phyloP scores from a whole-genome alignment of 2,888 invertebrate genomes.

The Gonocerus acuteangulatus region DNA sequence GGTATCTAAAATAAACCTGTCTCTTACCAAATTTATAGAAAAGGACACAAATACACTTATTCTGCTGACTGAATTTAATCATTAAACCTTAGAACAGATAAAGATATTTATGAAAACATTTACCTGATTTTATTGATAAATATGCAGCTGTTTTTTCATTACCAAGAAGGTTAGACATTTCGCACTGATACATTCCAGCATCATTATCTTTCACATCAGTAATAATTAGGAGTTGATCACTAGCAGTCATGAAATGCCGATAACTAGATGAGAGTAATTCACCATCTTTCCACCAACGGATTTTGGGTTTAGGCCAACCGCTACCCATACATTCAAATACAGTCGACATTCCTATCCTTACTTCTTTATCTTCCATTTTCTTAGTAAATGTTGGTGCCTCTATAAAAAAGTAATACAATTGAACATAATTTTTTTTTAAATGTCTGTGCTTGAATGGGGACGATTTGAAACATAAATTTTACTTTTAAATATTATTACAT shows the following conservation, averaged over 20 bases:
- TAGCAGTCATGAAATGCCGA: slow-evolving; percentile 77
- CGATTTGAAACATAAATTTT: too few species aligned
- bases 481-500: too few species aligned
- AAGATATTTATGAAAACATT: slow-evolving; percentile 30
- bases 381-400: slow-evolving; percentile 82
- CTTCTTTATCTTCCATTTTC: slow-evolving; percentile 77
- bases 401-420: slow-evolving; percentile 41
- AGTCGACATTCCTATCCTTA: slow-evolving; percentile 70
- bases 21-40: too few species aligned
- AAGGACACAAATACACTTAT: too few species aligned
- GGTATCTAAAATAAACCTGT: too few species aligned
- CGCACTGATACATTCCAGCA: slow-evolving; percentile 82
- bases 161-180: slow-evolving; percentile 78
- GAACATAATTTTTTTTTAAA: too few species aligned
- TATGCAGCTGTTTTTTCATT: slow-evolving; percentile 63
- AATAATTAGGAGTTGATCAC: slow-evolving; percentile 80
- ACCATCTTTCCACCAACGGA: slow-evolving; percentile 81
- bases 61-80: too few species aligned
- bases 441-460: too few species aligned
- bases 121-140: slow-evolving; percentile 60
- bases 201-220: slow-evolving; percentile 69
- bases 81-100: too few species aligned
- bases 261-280: slow-evolving; percentile 62
- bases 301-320: slow-evolving; percentile 72
- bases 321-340: slow-evolving; percentile 82